phyloP scores from a whole-genome alignment of 2,888 invertebrate genomes.

The Lydus trimaculatus region DNA sequence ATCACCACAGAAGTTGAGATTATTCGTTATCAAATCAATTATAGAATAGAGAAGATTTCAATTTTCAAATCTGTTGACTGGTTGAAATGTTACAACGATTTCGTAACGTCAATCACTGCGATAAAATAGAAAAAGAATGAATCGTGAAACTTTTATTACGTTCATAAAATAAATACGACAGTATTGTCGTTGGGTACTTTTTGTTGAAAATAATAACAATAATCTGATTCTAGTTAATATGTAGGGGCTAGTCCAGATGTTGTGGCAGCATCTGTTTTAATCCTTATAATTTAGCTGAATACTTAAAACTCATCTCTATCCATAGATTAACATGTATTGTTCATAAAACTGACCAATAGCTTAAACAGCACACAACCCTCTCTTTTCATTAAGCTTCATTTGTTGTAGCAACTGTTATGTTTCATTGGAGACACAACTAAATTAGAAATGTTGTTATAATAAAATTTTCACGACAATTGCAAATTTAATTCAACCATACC shows the following conservation, averaged over 20 bases:
- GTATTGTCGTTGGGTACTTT: background rate
- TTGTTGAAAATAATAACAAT: background rate
- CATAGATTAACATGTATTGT: background rate
- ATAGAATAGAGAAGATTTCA: background rate
- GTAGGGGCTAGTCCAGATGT: too few relatives aligned
- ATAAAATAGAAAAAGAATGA: background rate
- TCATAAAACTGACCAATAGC: background rate
- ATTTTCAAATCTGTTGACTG: background rate
- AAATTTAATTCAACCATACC: background rate
- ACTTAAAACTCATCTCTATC: background rate
- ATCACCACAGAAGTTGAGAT: background rate
- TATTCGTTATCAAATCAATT: background rate
- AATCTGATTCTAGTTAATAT: background rate
- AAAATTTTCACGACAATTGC: constrained; percentile 4
- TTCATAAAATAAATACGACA: background rate
- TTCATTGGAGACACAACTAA: background rate
- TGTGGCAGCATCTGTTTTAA: background rate
- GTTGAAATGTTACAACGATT: background rate
- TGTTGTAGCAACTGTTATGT: background rate
- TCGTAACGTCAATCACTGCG: background rate
- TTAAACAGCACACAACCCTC: background rate
- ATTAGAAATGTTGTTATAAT: background rate
- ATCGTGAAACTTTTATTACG: background rate
- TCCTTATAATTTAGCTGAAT: background rate
- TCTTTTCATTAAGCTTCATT: background rate